A percentile compares a stretch with the other conserved stretches of the same genome.
phyloP scores from a whole-genome alignment of 2,797 vertebrate genomes.

The Crocidura indochinensis region DNA sequence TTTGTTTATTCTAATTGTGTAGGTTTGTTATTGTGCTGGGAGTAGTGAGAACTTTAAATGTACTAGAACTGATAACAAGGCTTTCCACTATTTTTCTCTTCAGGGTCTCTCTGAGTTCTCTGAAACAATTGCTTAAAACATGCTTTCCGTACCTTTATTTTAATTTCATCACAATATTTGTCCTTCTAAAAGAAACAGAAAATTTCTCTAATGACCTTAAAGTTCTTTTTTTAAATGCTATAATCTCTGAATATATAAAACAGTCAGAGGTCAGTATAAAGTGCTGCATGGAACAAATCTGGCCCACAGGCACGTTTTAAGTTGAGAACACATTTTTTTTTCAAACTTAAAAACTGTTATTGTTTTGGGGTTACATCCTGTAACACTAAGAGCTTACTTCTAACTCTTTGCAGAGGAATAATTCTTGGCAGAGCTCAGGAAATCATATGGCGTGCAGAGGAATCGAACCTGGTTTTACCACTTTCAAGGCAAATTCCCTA shows the following conservation, averaged over 20 bases:
- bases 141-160: conserved; percentile 39
- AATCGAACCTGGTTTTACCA: too few relatives aligned
- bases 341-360: conserved; percentile 7
- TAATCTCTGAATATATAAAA: not conserved
- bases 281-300: not conserved
- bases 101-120: not conserved
- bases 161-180: conserved; percentile 11
- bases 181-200: not conserved
- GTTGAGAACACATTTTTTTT: not conserved
- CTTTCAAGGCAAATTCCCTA: too few relatives aligned
- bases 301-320: not conserved
- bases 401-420: too few relatives aligned
- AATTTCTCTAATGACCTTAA: not conserved
- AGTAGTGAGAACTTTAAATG: conserved; percentile 35
- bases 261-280: not conserved
- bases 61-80: not conserved
- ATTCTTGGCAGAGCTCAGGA: too few relatives aligned
- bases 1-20: conserved; percentile 73
- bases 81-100: conserved; percentile 16
- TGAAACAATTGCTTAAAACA: conserved; percentile 25
- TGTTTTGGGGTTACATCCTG: too few relatives aligned
- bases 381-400: too few relatives aligned
- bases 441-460: too few relatives aligned
- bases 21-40: conserved; percentile 45
- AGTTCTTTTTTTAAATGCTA: not conserved